A percentile compares a stretch with the other conserved stretches of the same genome.
phyloP scores from a whole-genome alignment of 1,140 invertebrate species.

The Aporrectodea caliginosa region DNA sequence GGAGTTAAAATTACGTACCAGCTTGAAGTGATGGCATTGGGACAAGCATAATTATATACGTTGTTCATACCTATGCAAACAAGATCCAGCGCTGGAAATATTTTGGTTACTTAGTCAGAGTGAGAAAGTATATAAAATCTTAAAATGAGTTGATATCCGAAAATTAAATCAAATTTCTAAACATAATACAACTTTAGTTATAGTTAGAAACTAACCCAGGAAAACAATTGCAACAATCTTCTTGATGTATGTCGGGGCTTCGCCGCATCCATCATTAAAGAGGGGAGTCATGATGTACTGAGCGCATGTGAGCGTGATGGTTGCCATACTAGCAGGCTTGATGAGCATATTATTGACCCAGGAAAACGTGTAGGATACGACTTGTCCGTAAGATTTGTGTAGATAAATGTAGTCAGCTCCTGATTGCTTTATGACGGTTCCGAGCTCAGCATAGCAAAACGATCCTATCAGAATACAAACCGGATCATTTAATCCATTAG shows the following conservation, averaged over 20 bases:
- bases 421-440: conserved; percentile 65
- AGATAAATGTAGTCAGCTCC: conserved; percentile 51
- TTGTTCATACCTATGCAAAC: no score
- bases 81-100: no score
- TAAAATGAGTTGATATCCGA: no score
- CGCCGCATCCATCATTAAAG: conserved; percentile 25
- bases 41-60: no score
- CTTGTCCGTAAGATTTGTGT: conserved; percentile 43
- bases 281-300: conserved; percentile 20
- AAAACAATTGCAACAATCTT: background rate
- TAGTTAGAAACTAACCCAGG: background rate
- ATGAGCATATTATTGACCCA: conserved; percentile 64
- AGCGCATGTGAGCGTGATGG: conserved; percentile 15
- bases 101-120: no score
- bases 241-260: conserved; percentile 7
- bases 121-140: no score
- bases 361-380: conserved; percentile 82
- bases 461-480: conserved; percentile 61
- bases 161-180: no score
- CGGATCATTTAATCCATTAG: no score
- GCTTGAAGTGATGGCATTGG: no score
- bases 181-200: no score
- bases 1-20: no score
- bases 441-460: conserved; percentile 75
- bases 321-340: conserved; percentile 32